Base-by-base conservation (phyloP, 2,888 invertebrate genomes). In the Argynnis bischoffii region DNA sequence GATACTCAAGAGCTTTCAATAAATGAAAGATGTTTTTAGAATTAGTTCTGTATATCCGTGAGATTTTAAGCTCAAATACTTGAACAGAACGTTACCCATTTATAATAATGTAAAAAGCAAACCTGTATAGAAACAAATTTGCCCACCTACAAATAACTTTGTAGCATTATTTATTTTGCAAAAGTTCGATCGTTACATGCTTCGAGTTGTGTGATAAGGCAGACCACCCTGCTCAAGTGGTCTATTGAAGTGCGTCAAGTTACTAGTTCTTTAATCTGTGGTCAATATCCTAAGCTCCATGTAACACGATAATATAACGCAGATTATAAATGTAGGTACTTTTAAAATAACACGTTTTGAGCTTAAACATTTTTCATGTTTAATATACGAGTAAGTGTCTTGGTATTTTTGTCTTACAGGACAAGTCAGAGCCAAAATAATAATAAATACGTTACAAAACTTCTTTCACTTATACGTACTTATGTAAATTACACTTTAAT, bases 91-190 rank as follows among this genome's bases (percentile, higher is more conserved):
- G 4, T 26, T 26, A 26, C 26, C 26, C 4, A 26, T 26, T 11
- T n/a, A 8, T 41, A 15, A 47, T 57, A 47, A 3, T 57, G n/a
- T 26, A n/a, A 47, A 21, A 8, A 59, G 5, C n/a, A n/a, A 26
- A 26, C 48, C 47, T 31, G 47, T 59, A 13, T 16, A 31, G 55
- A 55, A 48, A 48, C 47, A 48, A n/a, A 48, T 31, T 48, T 59
- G 59, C 48, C 48, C n/a, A n/a, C n/a, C n/a, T 13, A 16, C 47
- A 26, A 18, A 11, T 15, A 59, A 59, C 26, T 59, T 59, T 48
- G 48, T 59, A 59, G n/a, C 46, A 47, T 48, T 59, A 59, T 59
- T 59, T 59, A 59, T 59, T 59, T 59, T 47, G 48, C 48, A 48
- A 47, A 26, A 15, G 26, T 26, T n/a, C 26, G 4, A n/a, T 55